Evolutionary conservation across 2,113 vertebrate genomes (phyloP).

Genomic region (Maccullochella peelii): DNA sequence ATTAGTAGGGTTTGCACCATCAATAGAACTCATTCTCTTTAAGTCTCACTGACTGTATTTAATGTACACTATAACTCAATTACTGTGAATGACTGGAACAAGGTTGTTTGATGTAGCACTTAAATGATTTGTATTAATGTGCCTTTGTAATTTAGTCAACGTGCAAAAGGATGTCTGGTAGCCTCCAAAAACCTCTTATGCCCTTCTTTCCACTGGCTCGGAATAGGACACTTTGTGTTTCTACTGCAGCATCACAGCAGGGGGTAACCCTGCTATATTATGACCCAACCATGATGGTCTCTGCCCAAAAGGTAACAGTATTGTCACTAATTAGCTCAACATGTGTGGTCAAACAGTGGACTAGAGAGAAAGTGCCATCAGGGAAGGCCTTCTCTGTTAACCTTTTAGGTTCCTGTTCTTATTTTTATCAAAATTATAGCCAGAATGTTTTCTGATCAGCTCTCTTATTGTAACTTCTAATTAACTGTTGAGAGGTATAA

Average conservation of each 20-base stretch:
- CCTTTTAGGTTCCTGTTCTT: not conserved
- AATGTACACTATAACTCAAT: not conserved
- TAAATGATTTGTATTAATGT: not conserved
- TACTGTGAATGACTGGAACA: not conserved
- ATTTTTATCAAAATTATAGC: not conserved
- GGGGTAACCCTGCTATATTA: conserved; percentile 24
- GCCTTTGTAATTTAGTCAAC: not conserved
- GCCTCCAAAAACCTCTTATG: not conserved
- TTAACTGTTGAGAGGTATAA: not conserved
- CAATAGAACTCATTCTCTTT: not conserved
- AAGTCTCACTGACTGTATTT: not conserved
- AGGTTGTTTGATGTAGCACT: not conserved
- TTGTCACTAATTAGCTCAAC: conserved; percentile 39
- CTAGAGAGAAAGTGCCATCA: not conserved
- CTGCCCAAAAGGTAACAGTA: conserved; percentile 23
- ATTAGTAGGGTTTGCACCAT: not conserved
- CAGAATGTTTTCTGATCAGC: not conserved
- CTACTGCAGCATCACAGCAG: conserved; percentile 17
- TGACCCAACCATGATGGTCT: conserved; percentile 29
- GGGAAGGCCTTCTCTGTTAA: conserved; percentile 4
- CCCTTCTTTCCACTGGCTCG: conserved; percentile 27
- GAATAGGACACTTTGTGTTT: conserved; percentile 11
- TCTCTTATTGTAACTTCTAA: not conserved
- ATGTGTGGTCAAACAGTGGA: conserved; percentile 41
- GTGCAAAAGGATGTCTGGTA: not conserved